A percentile compares a stretch with the other conserved stretches of the same genome.
Evolutionary conservation across 2,888 invertebrate species (phyloP).

Genomic region (Onchidella celtica): DNA sequence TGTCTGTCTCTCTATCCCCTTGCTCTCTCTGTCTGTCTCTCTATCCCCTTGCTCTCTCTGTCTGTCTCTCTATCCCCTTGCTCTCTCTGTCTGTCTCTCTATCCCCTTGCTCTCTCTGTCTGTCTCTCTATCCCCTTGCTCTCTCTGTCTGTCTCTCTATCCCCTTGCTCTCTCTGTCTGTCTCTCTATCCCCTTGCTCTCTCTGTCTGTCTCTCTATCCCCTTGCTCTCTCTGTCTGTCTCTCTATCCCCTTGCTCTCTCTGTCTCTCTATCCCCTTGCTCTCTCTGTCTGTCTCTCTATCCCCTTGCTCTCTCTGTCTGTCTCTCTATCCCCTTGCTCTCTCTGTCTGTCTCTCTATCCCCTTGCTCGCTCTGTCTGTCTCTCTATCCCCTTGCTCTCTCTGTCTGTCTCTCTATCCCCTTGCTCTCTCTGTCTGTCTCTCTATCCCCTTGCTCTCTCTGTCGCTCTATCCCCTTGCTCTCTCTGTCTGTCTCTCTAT

Average conservation of each 20-base stretch:
- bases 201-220: background rate
- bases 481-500: background rate
- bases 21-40: background rate
- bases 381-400: background rate
- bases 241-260: background rate
- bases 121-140: background rate
- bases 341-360: background rate
- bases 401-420: background rate
- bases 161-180: background rate
- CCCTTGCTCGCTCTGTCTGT: background rate
- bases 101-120: background rate
- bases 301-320: background rate
- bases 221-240: background rate
- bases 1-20: background rate
- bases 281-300: background rate
- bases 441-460: background rate
- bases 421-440: background rate
- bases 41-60: background rate
- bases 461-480: slow-evolving; percentile 5
- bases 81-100: slow-evolving; percentile 1
- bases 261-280: background rate
- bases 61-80: background rate
- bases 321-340: background rate
- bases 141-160: background rate
- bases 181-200: background rate